Evolutionary conservation across 2,888 invertebrate genomes (phyloP), one percentile per base, ranked within the genome.

Genomic region (Iselma pallidipennis): DNA sequence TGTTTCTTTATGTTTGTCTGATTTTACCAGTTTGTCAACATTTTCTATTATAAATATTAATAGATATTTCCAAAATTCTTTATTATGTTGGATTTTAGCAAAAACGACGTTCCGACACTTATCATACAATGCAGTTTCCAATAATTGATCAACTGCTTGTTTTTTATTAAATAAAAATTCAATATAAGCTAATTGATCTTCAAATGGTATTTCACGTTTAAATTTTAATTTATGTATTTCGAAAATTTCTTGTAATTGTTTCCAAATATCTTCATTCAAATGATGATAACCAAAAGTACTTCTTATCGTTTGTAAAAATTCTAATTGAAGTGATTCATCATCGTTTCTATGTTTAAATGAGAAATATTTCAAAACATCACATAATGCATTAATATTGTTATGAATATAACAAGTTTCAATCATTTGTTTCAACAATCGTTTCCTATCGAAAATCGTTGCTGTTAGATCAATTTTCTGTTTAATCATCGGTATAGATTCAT

Each of bases 401-500:
- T 66, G 66, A 37, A 31, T 16, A 33, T 52, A 31, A 45, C 71
- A 73, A 16, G 59, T 49, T 12, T 61, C 49, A 14, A 71, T 45
- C 56, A 73, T 42, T 29, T 65, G 49, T 2, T 48, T 52, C 10
- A 73, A 37, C 5, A 66, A 58, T 19, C 2, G 9, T 14, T n/a
- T n/a, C 45, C 72, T 66, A 4, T 56, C 37, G 5, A 21, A 25
- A 33, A 56, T 66, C n/a, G 63, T 61, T 12, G 68, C 64, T 4
- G 70, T 67, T 4, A 73, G 57, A 59, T 71, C 70, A 12, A 73
- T 68, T 61, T 61, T 68, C 26, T 71, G 66, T 62, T 71, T 73
- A 14, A 73, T 48, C 14, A 70, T n/a, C n/a, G 65, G 26, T 51
- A 73, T 65, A 19, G 66, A 66, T 56, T 64, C 59, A 7, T 51